These are phyloP conservation scores for Nansenia antarctica DNA, from an alignment of 2,113 vertebrate genomes.

Conservation along the genomic window DNA sequence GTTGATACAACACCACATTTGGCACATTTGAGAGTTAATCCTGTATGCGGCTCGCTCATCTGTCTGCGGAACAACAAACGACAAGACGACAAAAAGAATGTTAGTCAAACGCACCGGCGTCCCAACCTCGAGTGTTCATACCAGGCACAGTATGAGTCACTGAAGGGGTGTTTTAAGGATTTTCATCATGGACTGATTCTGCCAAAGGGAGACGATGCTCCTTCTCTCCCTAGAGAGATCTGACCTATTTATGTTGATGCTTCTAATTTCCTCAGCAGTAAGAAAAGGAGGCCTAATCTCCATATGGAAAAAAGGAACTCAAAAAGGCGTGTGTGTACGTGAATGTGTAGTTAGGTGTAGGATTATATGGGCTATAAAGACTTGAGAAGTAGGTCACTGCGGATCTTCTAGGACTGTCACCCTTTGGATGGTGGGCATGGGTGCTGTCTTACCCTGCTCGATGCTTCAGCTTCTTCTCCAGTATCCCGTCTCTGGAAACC, in stretches of 20 bases:
- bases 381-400: conserved; percentile 58
- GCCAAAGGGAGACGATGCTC: conserved; percentile 52
- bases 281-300: conserved; percentile 44
- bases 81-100: conserved; percentile 55
- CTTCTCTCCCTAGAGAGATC: conserved; percentile 50
- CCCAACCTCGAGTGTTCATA: neutral
- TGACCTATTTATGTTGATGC: conserved; percentile 65
- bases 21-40: conserved; percentile 99
- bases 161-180: conserved; percentile 55
- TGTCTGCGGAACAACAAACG: conserved; percentile 89
- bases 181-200: conserved; percentile 68
- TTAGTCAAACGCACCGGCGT: neutral
- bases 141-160: too few relatives aligned
- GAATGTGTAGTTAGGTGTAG: neutral
- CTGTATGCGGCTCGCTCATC: conserved; percentile 99
- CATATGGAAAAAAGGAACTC: conserved; percentile 17
- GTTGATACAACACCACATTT: conserved; percentile 99
- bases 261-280: conserved; percentile 41
- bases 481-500: conserved; percentile 99
- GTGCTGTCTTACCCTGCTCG: conserved; percentile 96
- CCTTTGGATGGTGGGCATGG: too few relatives aligned
- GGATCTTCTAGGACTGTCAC: conserved; percentile 73
- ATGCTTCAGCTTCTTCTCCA: conserved; percentile 99
- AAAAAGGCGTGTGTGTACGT: conserved; percentile 37
- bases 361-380: neutral